Conservation (phyloP, 64 coral and sea anemone genomes). For the Dendronephthya gigantea region DNA sequence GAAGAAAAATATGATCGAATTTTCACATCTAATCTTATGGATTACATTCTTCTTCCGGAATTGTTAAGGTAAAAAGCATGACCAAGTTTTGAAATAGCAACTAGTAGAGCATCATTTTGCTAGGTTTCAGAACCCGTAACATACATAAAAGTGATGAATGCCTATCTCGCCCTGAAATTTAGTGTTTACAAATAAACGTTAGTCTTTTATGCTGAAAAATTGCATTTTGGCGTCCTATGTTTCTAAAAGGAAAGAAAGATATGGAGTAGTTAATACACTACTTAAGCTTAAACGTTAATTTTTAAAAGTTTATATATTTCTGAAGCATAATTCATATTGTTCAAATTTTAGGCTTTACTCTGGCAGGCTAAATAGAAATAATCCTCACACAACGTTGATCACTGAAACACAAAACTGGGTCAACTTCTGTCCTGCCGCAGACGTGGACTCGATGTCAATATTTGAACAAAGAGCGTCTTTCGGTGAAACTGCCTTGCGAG, state of each 20-base stretch:
- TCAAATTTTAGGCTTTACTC: not conserved
- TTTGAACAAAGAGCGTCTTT: not conserved
- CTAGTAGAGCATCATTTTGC: no score
- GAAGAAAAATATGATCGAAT: not conserved
- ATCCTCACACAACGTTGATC: not conserved
- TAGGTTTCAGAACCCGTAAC: no score
- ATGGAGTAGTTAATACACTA: not conserved
- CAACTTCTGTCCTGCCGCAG: not conserved
- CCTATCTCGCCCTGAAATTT: no score
- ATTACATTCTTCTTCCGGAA: not conserved
- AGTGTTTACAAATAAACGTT: no score
- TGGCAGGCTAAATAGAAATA: not conserved
- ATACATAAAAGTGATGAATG: not conserved
- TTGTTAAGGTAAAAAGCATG: not conserved
- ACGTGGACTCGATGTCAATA: not conserved
- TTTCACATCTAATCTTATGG: slow-evolving; percentile 14
- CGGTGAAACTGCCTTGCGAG: not conserved
- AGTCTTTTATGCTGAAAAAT: no score
- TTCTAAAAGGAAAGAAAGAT: no score
- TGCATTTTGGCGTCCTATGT: no score
- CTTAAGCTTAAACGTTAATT: no score
- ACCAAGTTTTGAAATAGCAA: not conserved
- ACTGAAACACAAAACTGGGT: not conserved
- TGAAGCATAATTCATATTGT: not conserved
- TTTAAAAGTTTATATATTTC: no score